Base-by-base conservation (phyloP, 2,797 vertebrate species). In the Tenualosa thibaudeaui region DNA sequence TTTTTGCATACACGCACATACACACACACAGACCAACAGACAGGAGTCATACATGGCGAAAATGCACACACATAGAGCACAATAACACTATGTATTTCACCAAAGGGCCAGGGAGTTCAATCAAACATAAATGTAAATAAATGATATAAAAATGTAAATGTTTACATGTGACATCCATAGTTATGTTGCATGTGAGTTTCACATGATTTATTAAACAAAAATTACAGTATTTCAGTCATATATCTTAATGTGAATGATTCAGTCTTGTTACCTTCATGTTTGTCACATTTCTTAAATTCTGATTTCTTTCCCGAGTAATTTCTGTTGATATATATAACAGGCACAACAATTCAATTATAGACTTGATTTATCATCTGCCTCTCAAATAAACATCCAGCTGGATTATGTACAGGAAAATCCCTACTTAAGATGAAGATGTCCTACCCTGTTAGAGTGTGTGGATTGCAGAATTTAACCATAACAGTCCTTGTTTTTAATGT, bases 101-200 rank as follows among this genome's bases (percentile, higher is more conserved):
- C 65, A 68, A 31, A 37, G 26, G 37, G 26, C 1, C 22, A 62
- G n/a, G 13, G 12, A 31, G 37, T 37, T 37, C 15, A 37, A 71
- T 71, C 26, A 71, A 12, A 71, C 65, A 71, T 6, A 71, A 40
- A 31, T 31, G 65, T 3, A 40, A 40, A 71, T 37, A 78, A 78
- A 46, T 15, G 24, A 19, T 43, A 24, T 22, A 46, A 78, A 78
- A 43, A 71, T 26, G 24, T 37, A 71, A 17, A 71, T 75, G 37
- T 71, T 71, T 43, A 75, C 17, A 75, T 71, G 40, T 78, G 71
- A 19, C 40, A 78, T 71, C 54, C 19, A 71, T 37, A 78, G 40
- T 46, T 6, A 78, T 46, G 71, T 43, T 75, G 31, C n/a, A 31
- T 46, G 40, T 78, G 71, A 40, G 17, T 78, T 78, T 78, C 37